Evolutionary conservation across 2,113 vertebrate genomes (phyloP).

Genomic region (Vombatus ursinus): DNA sequence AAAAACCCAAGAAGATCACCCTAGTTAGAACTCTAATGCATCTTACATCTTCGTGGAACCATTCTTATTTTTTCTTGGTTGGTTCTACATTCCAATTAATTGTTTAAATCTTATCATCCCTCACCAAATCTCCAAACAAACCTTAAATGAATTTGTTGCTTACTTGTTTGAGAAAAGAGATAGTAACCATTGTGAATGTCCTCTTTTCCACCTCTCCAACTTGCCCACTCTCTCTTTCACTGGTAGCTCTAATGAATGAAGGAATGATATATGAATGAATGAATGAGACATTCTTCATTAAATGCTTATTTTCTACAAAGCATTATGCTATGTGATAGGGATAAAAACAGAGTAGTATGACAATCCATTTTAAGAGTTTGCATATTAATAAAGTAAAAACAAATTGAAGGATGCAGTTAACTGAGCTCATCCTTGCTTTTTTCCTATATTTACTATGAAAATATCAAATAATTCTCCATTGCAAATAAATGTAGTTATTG

Average conservation of each 20-base stretch:
- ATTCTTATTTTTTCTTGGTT: background rate
- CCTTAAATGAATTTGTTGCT: background rate
- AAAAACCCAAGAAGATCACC: background rate
- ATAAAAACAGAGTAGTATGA: background rate
- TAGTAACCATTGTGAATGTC: background rate
- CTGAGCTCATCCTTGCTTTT: background rate
- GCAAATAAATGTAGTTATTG: background rate
- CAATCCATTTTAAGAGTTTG: background rate
- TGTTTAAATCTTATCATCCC: background rate
- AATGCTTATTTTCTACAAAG: background rate
- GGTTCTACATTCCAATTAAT: background rate
- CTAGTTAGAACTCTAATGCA: background rate
- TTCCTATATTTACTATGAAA: background rate
- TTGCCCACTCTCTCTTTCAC: background rate
- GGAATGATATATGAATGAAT: background rate
- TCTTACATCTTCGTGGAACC: background rate
- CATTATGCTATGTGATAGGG: background rate
- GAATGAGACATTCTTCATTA: background rate
- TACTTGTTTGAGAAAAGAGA: background rate
- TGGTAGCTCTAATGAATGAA: background rate
- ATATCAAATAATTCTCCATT: background rate
- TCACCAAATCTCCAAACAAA: background rate
- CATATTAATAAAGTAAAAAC: no score
- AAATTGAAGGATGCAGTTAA: background rate
- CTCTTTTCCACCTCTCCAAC: background rate